A percentile compares a stretch with the other conserved stretches of the same genome.
These are phyloP conservation scores for silkworm (Bombyx mori) DNA, from an alignment of 1,140 invertebrate genomes.

Conservation along the genomic window DNA sequence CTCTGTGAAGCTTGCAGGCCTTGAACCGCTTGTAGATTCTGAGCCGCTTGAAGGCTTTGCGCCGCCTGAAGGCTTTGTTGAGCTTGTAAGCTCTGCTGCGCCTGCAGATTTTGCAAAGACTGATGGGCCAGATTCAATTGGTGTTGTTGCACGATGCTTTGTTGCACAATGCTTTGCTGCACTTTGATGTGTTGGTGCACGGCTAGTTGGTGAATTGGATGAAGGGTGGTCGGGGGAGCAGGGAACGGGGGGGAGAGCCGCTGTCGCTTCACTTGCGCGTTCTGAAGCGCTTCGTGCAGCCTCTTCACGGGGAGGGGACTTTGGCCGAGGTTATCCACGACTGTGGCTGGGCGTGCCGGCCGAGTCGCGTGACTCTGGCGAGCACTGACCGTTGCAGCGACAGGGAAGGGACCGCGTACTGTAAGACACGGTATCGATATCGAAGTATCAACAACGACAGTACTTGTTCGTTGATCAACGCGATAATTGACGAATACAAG, in stretches of 20 bases:
- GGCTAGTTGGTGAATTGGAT: slow-evolving; percentile 58
- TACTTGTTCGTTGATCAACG: slow-evolving; percentile 23
- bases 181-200: slow-evolving; percentile 66
- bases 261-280: slow-evolving; percentile 64
- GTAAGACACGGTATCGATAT: slow-evolving; percentile 35
- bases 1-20: slow-evolving; percentile 22
- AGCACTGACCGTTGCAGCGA: slow-evolving; percentile 56
- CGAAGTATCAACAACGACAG: slow-evolving; percentile 35
- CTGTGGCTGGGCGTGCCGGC: slow-evolving; percentile 62
- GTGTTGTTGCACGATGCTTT: slow-evolving; percentile 64
- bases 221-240: slow-evolving; percentile 42
- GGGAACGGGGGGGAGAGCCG: slow-evolving; percentile 62
- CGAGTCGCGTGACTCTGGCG: slow-evolving; percentile 64
- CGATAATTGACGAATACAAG: no score
- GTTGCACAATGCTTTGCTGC: slow-evolving; percentile 63
- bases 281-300: slow-evolving; percentile 67
- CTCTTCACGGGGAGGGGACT: slow-evolving; percentile 66
- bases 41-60: slow-evolving; percentile 44
- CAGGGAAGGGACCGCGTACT: slow-evolving; percentile 40
- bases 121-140: slow-evolving; percentile 62
- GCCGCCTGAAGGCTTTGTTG: slow-evolving; percentile 44
- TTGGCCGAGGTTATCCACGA: slow-evolving; percentile 69
- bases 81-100: slow-evolving; percentile 46
- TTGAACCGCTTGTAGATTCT: slow-evolving; percentile 29
- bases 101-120: slow-evolving; percentile 57